A percentile compares a stretch with the other conserved stretches of the same genome.
Evolutionary conservation across 2,113 vertebrate genomes (phyloP).

Genomic region (Cynopterus brachyotis): DNA sequence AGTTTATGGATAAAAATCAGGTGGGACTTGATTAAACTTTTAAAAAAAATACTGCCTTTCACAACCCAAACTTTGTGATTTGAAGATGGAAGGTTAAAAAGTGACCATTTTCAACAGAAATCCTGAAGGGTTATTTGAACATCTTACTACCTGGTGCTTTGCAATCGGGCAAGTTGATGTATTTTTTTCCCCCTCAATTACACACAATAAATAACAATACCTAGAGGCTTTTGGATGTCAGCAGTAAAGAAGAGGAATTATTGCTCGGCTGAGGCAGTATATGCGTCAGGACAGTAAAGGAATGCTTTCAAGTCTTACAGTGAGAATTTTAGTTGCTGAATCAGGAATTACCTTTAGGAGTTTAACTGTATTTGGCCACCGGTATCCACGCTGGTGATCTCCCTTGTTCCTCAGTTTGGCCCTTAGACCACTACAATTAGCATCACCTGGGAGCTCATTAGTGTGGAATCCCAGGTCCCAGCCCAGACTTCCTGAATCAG

Average conservation of each 20-base stretch:
- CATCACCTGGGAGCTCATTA: neutral
- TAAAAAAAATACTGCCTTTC: neutral
- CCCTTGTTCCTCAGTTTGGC: neutral
- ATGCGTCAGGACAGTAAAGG: neutral
- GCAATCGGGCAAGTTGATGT: neutral
- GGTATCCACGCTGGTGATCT: neutral
- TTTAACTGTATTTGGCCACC: neutral
- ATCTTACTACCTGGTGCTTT: neutral
- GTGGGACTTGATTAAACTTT: neutral
- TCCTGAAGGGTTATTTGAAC: neutral
- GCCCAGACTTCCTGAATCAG: neutral
- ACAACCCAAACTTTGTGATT: neutral
- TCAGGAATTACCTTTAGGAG: neutral
- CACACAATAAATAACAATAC: constrained; percentile 38
- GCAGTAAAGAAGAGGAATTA: neutral
- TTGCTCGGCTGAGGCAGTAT: neutral
- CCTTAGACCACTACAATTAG: neutral
- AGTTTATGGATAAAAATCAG: neutral
- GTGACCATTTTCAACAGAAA: neutral
- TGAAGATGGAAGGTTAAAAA: neutral
- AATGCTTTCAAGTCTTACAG: neutral
- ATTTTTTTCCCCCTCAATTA: neutral
- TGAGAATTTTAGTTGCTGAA: neutral
- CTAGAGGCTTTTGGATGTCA: neutral
- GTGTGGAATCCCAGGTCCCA: neutral